Percentiles rank a stretch among this genome's conserved stretches.
phyloP scores from a whole-genome alignment of 2,888 invertebrate genomes.

The Eristalinus aeneus region DNA sequence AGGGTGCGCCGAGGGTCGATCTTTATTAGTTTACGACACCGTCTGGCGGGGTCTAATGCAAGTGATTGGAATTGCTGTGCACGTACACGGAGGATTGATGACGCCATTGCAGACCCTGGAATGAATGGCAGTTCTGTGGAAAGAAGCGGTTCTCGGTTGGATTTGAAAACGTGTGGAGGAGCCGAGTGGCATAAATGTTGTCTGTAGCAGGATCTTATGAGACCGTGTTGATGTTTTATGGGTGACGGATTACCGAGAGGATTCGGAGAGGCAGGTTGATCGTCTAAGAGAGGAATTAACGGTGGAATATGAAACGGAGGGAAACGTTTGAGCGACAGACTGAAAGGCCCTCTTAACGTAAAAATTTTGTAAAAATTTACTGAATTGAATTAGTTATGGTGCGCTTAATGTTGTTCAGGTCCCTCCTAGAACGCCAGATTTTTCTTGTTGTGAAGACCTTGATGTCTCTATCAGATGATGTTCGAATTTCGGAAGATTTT shows the following conservation, averaged over 20 bases:
- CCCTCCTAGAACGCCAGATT: too few relatives aligned
- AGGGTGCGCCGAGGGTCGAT: not conserved
- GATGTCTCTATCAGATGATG: too few relatives aligned
- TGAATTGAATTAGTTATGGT: too few relatives aligned
- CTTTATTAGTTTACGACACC: not conserved
- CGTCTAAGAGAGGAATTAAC: not conserved
- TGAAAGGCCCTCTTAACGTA: too few relatives aligned
- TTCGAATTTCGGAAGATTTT: too few relatives aligned
- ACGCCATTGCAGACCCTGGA: constrained; percentile 14
- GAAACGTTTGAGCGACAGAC: too few relatives aligned
- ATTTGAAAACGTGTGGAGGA: not conserved
- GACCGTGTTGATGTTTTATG: not conserved
- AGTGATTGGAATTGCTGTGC: constrained; percentile 4
- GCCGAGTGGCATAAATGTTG: not conserved
- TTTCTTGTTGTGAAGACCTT: too few relatives aligned
- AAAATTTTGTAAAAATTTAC: too few relatives aligned
- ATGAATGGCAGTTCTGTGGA: not conserved
- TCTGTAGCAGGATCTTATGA: not conserved
- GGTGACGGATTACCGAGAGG: not conserved
- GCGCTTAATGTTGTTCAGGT: too few relatives aligned
- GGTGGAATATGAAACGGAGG: too few relatives aligned
- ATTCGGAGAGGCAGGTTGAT: not conserved
- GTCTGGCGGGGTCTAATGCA: constrained; percentile 14
- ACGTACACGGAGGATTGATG: constrained; percentile 27
- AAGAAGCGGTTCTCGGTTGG: not conserved